Conservation (phyloP, 1,140 invertebrate genomes). For the Conopomorpha cramerella region DNA sequence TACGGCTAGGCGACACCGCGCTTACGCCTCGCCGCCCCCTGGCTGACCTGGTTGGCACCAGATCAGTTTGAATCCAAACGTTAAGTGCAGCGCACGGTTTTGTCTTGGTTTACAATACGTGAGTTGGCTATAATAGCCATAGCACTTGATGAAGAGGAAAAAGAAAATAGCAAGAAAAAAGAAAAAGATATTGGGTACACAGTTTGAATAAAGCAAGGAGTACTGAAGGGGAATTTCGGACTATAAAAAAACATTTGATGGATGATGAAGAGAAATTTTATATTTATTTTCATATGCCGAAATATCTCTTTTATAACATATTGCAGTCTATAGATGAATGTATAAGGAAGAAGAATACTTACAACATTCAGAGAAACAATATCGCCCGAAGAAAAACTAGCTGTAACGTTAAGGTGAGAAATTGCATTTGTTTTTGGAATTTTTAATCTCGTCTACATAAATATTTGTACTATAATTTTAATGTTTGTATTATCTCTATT, state of each 20-base stretch:
- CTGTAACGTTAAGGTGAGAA: constrained; percentile 13
- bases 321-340: constrained; percentile 9
- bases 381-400: constrained; percentile 13
- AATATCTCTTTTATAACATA: constrained; percentile 14
- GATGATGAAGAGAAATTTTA: constrained; percentile 14
- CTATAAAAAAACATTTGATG: constrained; percentile 8
- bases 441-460: too few relatives aligned
- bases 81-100: not conserved
- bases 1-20: too few relatives aligned
- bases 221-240: constrained; percentile 10
- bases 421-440: not conserved
- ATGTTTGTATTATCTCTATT: not conserved
- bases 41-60: constrained; percentile 1
- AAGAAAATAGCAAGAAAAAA: constrained; percentile 6
- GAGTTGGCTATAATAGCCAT: constrained; percentile 12
- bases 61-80: constrained; percentile 1
- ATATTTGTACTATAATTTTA: not conserved
- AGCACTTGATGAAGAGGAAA: constrained; percentile 10
- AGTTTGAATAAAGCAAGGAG: constrained; percentile 8
- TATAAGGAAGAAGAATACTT: constrained; percentile 13
- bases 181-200: constrained; percentile 13
- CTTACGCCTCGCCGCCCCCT: not conserved
- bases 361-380: constrained; percentile 15
- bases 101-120: constrained; percentile 9
- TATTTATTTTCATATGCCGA: constrained; percentile 15